Base-by-base conservation (phyloP, 2,797 vertebrate species). In the Peromyscus eremicus region DNA sequence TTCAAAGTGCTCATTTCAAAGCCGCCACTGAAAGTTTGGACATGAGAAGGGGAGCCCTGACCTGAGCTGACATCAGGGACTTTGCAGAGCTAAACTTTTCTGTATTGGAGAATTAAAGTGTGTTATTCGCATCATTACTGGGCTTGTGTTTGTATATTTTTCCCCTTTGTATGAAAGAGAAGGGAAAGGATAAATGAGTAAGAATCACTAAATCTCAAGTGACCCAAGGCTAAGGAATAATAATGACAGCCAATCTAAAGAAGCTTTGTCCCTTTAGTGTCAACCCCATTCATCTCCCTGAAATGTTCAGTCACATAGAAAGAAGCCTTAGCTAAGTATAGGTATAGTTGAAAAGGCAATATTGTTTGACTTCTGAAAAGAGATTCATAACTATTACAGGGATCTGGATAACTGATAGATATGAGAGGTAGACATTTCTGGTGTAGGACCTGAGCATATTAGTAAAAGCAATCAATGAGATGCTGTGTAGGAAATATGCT, bases 1-100 rank as follows among this genome's bases (percentile, higher is more conserved):
- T 95, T 95, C 91, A 95, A 90, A 95, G 79, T 71, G 73, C 21
- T 80, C 16, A 95, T 97, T 97, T 97, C 88, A 97, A 96, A 95
- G 55, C 34, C 57, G 89, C 21, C 70, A 82, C 89, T 95, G n/a
- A 68, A 88, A 68, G 89, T 95, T 73, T 89, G 52, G 73, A 71
- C 43, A 13, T 71, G 43, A 76, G n/a, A 92, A 83, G 34, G 55
- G 82, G n/a, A 97, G 32, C 25, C 86, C 62, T 57, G 75, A 87
- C 52, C 66, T 87, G 7, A 92, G 8, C 7, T 86, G 55, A 77
- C 89, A 89, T 55, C 34, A 77, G 7, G 25, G 9, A 19, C 12
- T 52, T 25, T 86, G 57, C 19, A 89, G 29, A 92, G 49, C 32
- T 77, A 90, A 92, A 46, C 40, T 91, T 62, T 40, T 91, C 13